Percentiles rank a stretch among this genome's conserved stretches.
Conservation (phyloP, 2,888 invertebrate genomes). For the Zootermopsis nevadensis region DNA sequence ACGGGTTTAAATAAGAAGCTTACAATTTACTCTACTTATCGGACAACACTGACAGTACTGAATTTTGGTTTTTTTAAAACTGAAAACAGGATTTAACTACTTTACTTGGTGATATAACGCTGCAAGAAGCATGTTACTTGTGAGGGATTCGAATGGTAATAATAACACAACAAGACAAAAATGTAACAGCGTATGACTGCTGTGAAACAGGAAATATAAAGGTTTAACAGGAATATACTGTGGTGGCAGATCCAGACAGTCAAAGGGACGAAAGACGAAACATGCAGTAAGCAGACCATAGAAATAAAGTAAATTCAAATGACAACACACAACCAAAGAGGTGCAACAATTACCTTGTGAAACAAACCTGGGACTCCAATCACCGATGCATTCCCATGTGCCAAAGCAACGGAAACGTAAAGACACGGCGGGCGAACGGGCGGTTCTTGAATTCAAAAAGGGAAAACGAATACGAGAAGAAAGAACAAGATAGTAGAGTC, state of each 20-base stretch:
- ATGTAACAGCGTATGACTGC: slow-evolving; percentile 18
- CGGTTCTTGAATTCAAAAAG: slow-evolving; percentile 49
- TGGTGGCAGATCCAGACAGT: slow-evolving; percentile 18
- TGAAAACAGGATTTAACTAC: slow-evolving; percentile 50
- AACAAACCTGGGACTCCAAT: slow-evolving; percentile 52
- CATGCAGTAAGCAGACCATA: slow-evolving; percentile 44
- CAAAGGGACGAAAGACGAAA: slow-evolving; percentile 41
- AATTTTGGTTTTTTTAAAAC: slow-evolving; percentile 44
- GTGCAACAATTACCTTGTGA: slow-evolving; percentile 54
- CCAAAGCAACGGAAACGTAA: slow-evolving; percentile 67
- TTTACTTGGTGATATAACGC: slow-evolving; percentile 49
- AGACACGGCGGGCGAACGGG: slow-evolving; percentile 46
- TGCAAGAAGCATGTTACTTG: slow-evolving; percentile 52
- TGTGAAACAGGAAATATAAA: slow-evolving; percentile 26
- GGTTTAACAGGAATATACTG: slow-evolving; percentile 25
- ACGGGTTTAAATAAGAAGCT: slow-evolving; percentile 27
- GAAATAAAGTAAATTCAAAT: slow-evolving; percentile 41
- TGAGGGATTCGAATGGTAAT: slow-evolving; percentile 43
- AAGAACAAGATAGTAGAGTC: slow-evolving; percentile 57
- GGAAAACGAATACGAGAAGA: slow-evolving; percentile 46
- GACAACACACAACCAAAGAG: slow-evolving; percentile 50
- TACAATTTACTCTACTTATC: slow-evolving; percentile 33
- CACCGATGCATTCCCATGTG: slow-evolving; percentile 63
- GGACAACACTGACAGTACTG: slow-evolving; percentile 31
- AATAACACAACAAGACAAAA: slow-evolving; percentile 41